Conservation (phyloP, 2,797 vertebrate species). For the Aotus griseimembra region DNA sequence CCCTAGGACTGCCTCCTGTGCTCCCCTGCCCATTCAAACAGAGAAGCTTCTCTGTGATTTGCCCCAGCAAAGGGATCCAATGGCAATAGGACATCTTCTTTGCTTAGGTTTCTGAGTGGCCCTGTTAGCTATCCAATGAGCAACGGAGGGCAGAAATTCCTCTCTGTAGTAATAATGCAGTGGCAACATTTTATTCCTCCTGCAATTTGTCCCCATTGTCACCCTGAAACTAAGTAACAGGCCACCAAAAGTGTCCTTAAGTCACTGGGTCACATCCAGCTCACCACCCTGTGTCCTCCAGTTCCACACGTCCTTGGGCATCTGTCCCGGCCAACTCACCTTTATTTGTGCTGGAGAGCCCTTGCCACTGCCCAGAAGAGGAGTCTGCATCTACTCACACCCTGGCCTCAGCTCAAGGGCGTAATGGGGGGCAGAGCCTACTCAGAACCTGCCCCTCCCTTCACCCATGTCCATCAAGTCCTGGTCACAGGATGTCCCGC, state of each 20-base stretch:
- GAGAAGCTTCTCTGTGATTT: neutral
- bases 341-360: neutral
- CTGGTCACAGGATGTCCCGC: fast-evolving
- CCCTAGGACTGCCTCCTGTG: no score
- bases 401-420: neutral
- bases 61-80: neutral
- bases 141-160: neutral
- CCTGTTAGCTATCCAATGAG: neutral
- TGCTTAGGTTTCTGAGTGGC: neutral
- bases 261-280: neutral
- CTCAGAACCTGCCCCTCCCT: no score
- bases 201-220: neutral
- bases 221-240: neutral
- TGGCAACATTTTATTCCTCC: neutral
- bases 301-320: no score
- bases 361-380: neutral
- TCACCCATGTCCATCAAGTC: neutral
- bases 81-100: neutral
- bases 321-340: neutral
- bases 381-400: fast-evolving
- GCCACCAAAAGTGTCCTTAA: neutral
- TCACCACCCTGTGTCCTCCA: neutral
- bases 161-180: neutral
- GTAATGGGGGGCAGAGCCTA: neutral
- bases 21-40: neutral